These are phyloP conservation scores for Cervus canadensis DNA, from an alignment of 2,113 vertebrate genomes.

Conservation along the genomic window DNA sequence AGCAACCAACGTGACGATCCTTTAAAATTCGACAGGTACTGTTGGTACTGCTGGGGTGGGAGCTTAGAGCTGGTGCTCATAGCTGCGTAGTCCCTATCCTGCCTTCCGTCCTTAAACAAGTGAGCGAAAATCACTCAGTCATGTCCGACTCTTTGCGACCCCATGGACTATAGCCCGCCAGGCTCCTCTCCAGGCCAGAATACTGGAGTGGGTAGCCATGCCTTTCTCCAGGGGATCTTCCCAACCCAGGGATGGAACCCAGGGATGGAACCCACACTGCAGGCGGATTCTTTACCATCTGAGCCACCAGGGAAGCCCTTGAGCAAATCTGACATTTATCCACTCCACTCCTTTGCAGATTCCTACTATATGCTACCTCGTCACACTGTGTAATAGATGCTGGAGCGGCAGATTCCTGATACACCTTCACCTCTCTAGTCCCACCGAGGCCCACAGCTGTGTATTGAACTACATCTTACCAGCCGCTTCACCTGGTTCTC, in stretches of 20 bases:
- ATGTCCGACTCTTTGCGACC: not conserved
- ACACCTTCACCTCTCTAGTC: not conserved
- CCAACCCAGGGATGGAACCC: not conserved
- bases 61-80: not conserved
- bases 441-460: not conserved
- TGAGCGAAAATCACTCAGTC: not conserved
- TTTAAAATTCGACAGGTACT: not conserved
- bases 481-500: not conserved
- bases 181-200: not conserved
- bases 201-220: not conserved
- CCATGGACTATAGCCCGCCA: rapidly evolving
- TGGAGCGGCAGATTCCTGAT: not conserved
- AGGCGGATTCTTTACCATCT: not conserved
- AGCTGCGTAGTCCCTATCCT: not conserved
- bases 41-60: not conserved
- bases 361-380: not conserved
- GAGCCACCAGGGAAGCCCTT: not conserved
- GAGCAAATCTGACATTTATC: not conserved
- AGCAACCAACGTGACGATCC: not conserved
- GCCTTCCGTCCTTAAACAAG: not conserved
- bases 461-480: not conserved
- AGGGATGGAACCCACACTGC: not conserved
- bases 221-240: not conserved
- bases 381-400: not conserved
- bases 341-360: not conserved